A percentile compares a stretch with the other conserved stretches of the same genome.
Conservation (phyloP, 2,888 invertebrate species). For the Flexamia atlantica region DNA sequence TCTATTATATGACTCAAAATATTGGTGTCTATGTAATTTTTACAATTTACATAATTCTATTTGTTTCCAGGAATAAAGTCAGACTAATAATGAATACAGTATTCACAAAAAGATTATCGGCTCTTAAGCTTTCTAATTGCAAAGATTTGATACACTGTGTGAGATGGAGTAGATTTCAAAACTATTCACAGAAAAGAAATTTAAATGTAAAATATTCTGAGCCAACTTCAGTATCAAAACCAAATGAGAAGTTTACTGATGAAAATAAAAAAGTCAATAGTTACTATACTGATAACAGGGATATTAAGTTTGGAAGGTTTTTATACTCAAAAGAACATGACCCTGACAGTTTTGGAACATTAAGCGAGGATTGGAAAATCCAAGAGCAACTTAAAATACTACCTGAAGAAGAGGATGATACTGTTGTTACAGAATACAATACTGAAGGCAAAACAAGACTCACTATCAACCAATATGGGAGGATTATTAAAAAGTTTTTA, state of each 20-base stretch:
- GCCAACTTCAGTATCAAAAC: not conserved
- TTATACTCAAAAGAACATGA: conserved; percentile 73
- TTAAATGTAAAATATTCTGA: not conserved
- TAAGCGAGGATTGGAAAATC: conserved; percentile 72
- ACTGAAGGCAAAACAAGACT: conserved; percentile 78
- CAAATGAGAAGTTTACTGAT: not conserved
- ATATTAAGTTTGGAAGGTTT: not conserved
- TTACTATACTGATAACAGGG: not conserved
- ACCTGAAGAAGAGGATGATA: conserved; percentile 72
- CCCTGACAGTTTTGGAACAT: conserved; percentile 80
- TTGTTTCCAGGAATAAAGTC: not conserved
- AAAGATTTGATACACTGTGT: not conserved
- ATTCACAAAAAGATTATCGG: not conserved
- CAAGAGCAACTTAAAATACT: conserved; percentile 67
- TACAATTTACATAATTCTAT: no score
- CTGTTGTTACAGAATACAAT: conserved; percentile 73
- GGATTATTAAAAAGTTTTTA: conserved; percentile 83
- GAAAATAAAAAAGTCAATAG: not conserved
- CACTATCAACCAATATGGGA: conserved; percentile 82
- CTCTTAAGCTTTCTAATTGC: not conserved
- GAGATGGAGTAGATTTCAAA: not conserved
- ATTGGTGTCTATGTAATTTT: no score
- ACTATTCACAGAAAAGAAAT: not conserved
- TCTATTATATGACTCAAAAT: no score
- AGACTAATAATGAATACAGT: conserved; percentile 12